A percentile compares a stretch with the other conserved stretches of the same genome.
Conservation (phyloP, 2,113 vertebrate genomes). For the Nymphicus hollandicus region DNA sequence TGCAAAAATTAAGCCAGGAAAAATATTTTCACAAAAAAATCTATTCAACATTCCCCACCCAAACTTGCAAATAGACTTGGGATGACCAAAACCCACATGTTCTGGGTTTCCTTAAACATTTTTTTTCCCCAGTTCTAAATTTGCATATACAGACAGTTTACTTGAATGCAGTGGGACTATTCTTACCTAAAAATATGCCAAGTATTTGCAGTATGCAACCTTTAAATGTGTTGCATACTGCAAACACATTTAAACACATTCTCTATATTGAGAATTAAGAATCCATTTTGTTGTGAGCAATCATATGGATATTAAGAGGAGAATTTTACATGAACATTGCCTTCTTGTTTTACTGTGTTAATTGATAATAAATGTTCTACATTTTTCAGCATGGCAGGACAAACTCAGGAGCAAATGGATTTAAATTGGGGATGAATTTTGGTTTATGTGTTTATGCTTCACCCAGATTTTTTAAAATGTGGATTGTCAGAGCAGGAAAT, state of each 20-base stretch:
- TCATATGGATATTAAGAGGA: not conserved
- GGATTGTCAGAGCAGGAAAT: slow-evolving; percentile 43
- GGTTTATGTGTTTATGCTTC: not conserved
- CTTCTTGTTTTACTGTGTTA: not conserved
- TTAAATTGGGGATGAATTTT: not conserved
- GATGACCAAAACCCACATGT: not conserved
- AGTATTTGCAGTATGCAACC: not conserved
- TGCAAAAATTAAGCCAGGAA: not conserved
- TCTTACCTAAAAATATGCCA: not conserved
- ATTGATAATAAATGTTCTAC: not conserved
- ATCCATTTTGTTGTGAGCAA: not conserved
- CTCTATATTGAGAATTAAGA: not conserved
- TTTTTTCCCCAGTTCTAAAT: not conserved
- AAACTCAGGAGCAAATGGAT: not conserved
- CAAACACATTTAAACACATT: not conserved
- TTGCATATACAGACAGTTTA: not conserved
- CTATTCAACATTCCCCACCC: not conserved
- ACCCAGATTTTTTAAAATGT: not conserved
- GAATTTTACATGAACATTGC: not conserved
- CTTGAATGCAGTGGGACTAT: not conserved
- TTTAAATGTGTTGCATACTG: not conserved
- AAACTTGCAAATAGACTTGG: not conserved
- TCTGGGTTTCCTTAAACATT: not conserved
- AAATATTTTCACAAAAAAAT: slow-evolving; percentile 3
- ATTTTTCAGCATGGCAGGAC: not conserved